Percentiles rank a stretch among this genome's conserved stretches.
These are phyloP conservation scores for Agrotis puta DNA, from an alignment of 2,888 invertebrate species.

Conservation along the genomic window DNA sequence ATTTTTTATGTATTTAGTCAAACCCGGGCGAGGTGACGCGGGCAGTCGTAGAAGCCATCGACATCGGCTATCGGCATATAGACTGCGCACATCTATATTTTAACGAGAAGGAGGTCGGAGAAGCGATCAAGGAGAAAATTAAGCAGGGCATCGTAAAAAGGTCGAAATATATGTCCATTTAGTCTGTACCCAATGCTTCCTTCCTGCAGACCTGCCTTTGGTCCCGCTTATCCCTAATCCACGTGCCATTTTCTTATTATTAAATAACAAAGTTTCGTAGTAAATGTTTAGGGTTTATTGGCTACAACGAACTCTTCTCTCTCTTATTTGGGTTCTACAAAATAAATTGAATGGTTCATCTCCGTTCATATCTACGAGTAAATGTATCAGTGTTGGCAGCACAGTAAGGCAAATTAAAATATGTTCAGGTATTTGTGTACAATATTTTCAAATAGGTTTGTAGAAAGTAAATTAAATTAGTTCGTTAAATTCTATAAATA, in stretches of 20 bases:
- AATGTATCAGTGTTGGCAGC: not conserved
- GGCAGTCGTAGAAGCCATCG: slow-evolving; percentile 93
- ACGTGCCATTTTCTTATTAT: slow-evolving; percentile 49
- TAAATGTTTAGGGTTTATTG: slow-evolving; percentile 24
- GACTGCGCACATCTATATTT: slow-evolving; percentile 93
- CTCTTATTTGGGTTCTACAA: slow-evolving; percentile 2
- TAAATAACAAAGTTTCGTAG: slow-evolving; percentile 45
- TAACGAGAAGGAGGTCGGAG: slow-evolving; percentile 93
- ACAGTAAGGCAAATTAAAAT: not conserved
- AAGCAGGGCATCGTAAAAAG: slow-evolving; percentile 92
- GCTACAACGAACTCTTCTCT: slow-evolving; percentile 7
- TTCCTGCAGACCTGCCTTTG: slow-evolving; percentile 39
- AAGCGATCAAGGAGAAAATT: slow-evolving; percentile 91
- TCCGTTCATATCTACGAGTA: not conserved
- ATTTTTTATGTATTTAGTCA: slow-evolving; percentile 79
- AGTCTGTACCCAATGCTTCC: slow-evolving; percentile 41
- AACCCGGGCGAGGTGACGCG: slow-evolving; percentile 91
- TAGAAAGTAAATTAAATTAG: slow-evolving; percentile 34
- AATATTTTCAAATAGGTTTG: slow-evolving; percentile 25
- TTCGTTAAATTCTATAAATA: slow-evolving; percentile 37
- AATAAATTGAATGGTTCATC: slow-evolving; percentile 16
- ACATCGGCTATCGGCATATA: slow-evolving; percentile 92
- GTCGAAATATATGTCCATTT: slow-evolving; percentile 70
- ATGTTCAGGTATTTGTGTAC: not conserved
- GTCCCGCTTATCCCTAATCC: slow-evolving; percentile 44